Evolutionary conservation across 2,113 vertebrate species (phyloP), one percentile per base, ranked within the genome.

Genomic region (Lophochroa leadbeateri): DNA sequence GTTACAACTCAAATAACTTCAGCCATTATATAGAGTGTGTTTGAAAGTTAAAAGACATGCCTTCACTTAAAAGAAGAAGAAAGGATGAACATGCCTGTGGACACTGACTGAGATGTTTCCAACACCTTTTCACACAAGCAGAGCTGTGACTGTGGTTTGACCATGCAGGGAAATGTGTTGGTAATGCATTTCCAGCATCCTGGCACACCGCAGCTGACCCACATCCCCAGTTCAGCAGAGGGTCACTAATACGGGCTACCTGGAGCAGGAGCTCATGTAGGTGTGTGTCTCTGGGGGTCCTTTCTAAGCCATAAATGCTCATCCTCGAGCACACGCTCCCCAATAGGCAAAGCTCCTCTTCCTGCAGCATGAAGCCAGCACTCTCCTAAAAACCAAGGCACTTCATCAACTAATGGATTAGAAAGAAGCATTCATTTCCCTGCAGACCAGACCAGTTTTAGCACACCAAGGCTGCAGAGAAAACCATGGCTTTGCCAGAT

Each of bases 241-340:
- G 7, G 58, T 39, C 41, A 19, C 21, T 12, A 7, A 13, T 3
- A 3, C 2, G 1, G 19, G 27, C 31, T 10, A 11, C 33, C 35
- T 35, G 76, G 44, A 35, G 35, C 31, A 8, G 31, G 21, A 16
- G 63, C 43, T 10, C 2, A 0, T 5, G 6, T 8, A 1, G 5
- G 7, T 7, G 15, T 2, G 17, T 10, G 13, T 14, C 35, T 25
- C 31, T 5, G 47, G 25, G 23, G 11, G 9, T 43, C 39, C 43
- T 15, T 37, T 16, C 44, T 39, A 14, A 68, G 55, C 13, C 15
- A 2, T 11, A n/a, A 31, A 15, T 7, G 27, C n/a, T n/a, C 10
- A 0, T 27, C 37, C 33, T 44, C 0, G 0, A 46, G 27, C 47
- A 31, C 12, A 1, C 1, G 35, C 33, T 57, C 46, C 20, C 31